A percentile compares a stretch with the other conserved stretches of the same genome.
Conservation (phyloP, 2,797 vertebrate genomes). For the Xiphophorus birchmanni region DNA sequence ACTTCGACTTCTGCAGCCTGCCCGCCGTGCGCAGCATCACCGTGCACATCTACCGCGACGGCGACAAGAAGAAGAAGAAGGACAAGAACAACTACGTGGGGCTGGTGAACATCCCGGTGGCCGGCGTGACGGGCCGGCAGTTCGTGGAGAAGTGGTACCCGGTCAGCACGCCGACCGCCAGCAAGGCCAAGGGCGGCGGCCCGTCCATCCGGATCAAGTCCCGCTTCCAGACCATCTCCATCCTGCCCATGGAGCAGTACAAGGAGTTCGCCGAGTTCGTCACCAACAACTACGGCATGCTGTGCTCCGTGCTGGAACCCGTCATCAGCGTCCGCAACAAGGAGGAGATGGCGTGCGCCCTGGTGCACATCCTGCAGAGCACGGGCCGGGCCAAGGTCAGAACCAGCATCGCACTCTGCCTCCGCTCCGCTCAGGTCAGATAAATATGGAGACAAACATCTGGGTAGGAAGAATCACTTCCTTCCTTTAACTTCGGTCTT, state of each 20-base stretch:
- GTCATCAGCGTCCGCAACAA: constrained; percentile 97
- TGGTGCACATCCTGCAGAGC: constrained; percentile 97
- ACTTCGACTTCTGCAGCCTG: constrained; percentile 91
- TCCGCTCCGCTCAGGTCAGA: too few relatives aligned
- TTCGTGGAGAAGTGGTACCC: constrained; percentile 98
- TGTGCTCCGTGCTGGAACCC: constrained; percentile 94
- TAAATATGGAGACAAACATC: too few relatives aligned
- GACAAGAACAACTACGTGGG: constrained; percentile 97
- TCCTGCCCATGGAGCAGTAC: constrained; percentile 98
- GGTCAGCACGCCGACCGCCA: constrained; percentile 91
- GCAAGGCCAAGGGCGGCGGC: constrained; percentile 88
- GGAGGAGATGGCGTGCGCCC: constrained; percentile 94
- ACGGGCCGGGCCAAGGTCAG: constrained; percentile 93
- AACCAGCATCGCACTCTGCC: not conserved
- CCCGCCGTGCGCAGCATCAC: constrained; percentile 88
- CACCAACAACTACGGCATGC: constrained; percentile 91
- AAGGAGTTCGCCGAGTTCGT: constrained; percentile 97
- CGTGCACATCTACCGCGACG: constrained; percentile 94
- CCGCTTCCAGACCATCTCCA: constrained; percentile 92
- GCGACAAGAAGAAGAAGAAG: constrained; percentile 96
- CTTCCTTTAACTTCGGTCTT: too few relatives aligned
- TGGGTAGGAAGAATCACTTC: too few relatives aligned
- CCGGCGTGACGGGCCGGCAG: constrained; percentile 87
- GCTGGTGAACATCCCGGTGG: constrained; percentile 91
- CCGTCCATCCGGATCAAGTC: constrained; percentile 95